phyloP scores from a whole-genome alignment of 2,888 invertebrate genomes.

The Hypomecis atomaria region DNA sequence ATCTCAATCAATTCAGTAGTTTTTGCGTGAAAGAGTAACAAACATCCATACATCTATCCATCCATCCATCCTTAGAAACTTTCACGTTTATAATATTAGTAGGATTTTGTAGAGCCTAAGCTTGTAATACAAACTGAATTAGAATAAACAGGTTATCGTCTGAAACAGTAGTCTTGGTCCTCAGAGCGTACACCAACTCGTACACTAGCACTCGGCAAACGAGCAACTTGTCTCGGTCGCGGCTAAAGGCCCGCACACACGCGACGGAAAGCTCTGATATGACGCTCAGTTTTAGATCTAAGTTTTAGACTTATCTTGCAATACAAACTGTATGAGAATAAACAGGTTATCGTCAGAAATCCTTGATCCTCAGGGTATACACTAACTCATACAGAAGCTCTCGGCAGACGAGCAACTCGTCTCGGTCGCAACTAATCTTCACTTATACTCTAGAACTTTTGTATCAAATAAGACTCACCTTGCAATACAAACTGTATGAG shows the following conservation, averaged over 20 bases:
- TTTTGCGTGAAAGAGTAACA: too few species aligned
- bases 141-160: conserved; percentile 97
- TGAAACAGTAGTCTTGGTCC: conserved; percentile 97
- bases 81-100: too few species aligned
- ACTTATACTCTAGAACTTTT: too few species aligned
- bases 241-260: conserved; percentile 94
- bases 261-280: conserved; percentile 95
- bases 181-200: conserved; percentile 97
- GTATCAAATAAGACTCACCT: too few species aligned
- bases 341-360: conserved; percentile 98
- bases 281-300: conserved; percentile 90
- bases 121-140: conserved; percentile 94
- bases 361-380: conserved; percentile 97
- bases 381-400: conserved; percentile 97
- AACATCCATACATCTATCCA: too few species aligned
- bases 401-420: conserved; percentile 95
- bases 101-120: too few species aligned
- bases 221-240: conserved; percentile 97
- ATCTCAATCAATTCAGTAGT: too few species aligned
- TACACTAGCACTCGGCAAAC: conserved; percentile 96
- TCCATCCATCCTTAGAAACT: too few species aligned
- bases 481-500: conserved; percentile 95
- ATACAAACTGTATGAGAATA: conserved; percentile 93
- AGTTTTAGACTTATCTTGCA: conserved; percentile 97
- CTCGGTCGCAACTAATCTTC: conserved; percentile 96